A percentile compares a stretch with the other conserved stretches of the same genome.
These are phyloP conservation scores for Polypterus senegalus DNA, from an alignment of 2,113 vertebrate genomes.

Conservation along the genomic window DNA sequence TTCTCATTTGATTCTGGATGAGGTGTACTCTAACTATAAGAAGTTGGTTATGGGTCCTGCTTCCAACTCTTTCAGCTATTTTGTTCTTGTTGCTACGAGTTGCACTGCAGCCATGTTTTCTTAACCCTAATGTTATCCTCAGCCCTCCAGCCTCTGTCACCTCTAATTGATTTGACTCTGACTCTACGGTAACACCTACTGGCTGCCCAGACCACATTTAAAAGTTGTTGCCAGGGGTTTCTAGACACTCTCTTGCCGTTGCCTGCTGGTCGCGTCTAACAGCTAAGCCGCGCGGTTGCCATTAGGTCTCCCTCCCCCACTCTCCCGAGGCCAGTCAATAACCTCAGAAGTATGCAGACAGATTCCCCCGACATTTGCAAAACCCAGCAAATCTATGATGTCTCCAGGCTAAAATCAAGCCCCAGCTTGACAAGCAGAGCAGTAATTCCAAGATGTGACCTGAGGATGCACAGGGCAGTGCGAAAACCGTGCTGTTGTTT, in stretches of 20 bases:
- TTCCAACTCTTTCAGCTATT: too few species aligned
- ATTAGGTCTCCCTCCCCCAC: conserved; percentile 24
- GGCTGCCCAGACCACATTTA: conserved; percentile 9
- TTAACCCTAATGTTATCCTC: too few species aligned
- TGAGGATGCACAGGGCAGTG: conserved; percentile 36
- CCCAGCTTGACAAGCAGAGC: conserved; percentile 36
- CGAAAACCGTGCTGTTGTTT: conserved; percentile 33
- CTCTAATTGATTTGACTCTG: not conserved
- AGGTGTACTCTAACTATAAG: too few species aligned
- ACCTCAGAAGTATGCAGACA: conserved; percentile 16
- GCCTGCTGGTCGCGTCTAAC: conserved; percentile 31
- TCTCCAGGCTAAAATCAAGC: conserved; percentile 33
- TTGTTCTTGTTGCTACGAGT: too few species aligned
- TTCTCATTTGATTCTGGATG: too few species aligned
- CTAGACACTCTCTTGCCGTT: conserved; percentile 13
- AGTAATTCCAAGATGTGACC: conserved; percentile 37
- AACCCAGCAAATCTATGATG: conserved; percentile 24
- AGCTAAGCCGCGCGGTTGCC: conserved; percentile 18
- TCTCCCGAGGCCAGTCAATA: conserved; percentile 34
- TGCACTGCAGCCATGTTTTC: too few species aligned
- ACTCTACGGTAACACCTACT: conserved; percentile 12
- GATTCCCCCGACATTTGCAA: conserved; percentile 14
- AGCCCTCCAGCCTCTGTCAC: too few species aligned
- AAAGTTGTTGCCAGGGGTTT: conserved; percentile 23
- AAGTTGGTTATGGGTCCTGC: too few species aligned